Conservation (phyloP, 2,113 vertebrate species). For the Falco punctatus region DNA sequence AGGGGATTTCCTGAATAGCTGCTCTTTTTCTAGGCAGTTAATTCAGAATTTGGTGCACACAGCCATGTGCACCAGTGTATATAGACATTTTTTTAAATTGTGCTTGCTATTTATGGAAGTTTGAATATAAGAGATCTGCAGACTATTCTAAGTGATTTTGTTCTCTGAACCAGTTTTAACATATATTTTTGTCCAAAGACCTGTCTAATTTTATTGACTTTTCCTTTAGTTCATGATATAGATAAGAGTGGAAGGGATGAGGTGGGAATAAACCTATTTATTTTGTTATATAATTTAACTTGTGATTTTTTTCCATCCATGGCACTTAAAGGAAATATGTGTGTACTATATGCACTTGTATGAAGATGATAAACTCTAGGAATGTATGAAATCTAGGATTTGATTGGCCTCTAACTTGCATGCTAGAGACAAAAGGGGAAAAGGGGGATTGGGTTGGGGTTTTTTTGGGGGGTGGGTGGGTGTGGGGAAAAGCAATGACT, state of each 20-base stretch:
- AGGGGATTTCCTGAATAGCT: slow-evolving; percentile 25
- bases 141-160: slow-evolving; percentile 41
- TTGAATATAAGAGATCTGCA: slow-evolving; percentile 50
- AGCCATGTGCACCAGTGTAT: neutral
- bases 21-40: slow-evolving; percentile 45
- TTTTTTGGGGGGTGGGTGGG: neutral
- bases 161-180: slow-evolving; percentile 76
- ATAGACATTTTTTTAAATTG: slow-evolving; percentile 48
- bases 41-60: slow-evolving; percentile 17
- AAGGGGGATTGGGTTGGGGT: neutral
- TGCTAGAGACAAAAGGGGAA: slow-evolving; percentile 22
- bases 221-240: slow-evolving; percentile 50
- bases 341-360: slow-evolving; percentile 63
- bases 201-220: slow-evolving; percentile 61
- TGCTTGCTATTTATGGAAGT: slow-evolving; percentile 63
- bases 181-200: slow-evolving; percentile 77
- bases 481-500: neutral
- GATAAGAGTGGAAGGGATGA: slow-evolving; percentile 49
- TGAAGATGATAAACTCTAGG: slow-evolving; percentile 50
- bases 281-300: slow-evolving; percentile 72
- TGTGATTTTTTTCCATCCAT: slow-evolving; percentile 52
- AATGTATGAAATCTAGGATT: slow-evolving; percentile 50
- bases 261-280: slow-evolving; percentile 75
- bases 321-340: slow-evolving; percentile 36
- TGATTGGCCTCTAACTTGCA: slow-evolving; percentile 54